Base-by-base conservation (phyloP, 2,797 vertebrate genomes). In the Nannoperca obscura region DNA sequence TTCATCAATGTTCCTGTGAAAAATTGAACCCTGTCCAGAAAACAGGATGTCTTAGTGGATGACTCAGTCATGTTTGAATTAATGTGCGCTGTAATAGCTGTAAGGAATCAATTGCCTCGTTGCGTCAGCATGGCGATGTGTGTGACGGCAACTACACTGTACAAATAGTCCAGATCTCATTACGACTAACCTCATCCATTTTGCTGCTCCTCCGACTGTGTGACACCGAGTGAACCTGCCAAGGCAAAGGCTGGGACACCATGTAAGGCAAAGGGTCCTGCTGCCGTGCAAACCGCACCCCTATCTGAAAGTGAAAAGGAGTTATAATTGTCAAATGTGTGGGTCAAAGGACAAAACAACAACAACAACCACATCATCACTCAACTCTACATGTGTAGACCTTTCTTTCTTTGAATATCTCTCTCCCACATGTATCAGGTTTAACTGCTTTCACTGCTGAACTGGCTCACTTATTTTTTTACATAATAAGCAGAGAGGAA, bases 181-280 rank as follows among this genome's bases (percentile, higher is more conserved):
- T 32, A n/a, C 14, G 42, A 85, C 94, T 86, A 76, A 96, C 96
- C 95, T 97, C 95, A 0, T 96, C 95, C 74, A 89, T 86, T 61
- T 93, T 93, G 94, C 96, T 97, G 89, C 90, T 95, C 84, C 89
- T 94, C 73, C 95, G 93, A 81, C 95, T 96, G 88, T 95, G 95
- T 0, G 95, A 95, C 78, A 97, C 96, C 0, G 93, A 96, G 89
- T 96, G 96, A 76, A 97, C 71, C 89, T 97, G 96, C 97, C 96
- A 97, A 68, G 96, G 96, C 88, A 97, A 91, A 50, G 96, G 96
- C 86, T 97, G 96, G 78, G 96, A 95, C 87, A 96, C 92, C 64
- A 96, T 88, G 83, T 96, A 96, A 8, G 95, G 96, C 89, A 95
- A 74, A 20, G 93, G 95, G 27, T 96, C 96, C 30, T 85, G 60